Evolutionary conservation across 1,140 invertebrate species (phyloP).

Genomic region (Trachelipus rathkii): DNA sequence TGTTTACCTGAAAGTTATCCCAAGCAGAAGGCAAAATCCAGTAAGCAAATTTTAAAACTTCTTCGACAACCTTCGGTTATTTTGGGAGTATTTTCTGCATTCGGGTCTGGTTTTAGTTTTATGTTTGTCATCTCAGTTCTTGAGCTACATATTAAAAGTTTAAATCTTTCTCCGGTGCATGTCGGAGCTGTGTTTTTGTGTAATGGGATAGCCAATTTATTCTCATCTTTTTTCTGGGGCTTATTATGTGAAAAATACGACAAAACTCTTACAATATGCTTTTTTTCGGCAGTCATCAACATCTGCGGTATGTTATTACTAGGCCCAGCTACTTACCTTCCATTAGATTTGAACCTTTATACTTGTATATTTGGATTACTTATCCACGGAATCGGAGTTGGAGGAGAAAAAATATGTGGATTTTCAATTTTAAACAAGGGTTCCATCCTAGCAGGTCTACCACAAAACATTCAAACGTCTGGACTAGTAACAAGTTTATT

Average conservation of each 20-base stretch:
- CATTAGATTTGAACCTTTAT: conserved; percentile 26
- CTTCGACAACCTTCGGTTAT: conserved; percentile 48
- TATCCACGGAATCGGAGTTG: conserved; percentile 71
- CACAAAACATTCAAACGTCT: conserved; percentile 75
- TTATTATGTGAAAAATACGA: conserved; percentile 67
- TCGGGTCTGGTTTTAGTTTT: conserved; percentile 71
- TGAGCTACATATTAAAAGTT: conserved; percentile 72
- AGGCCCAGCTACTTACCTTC: conserved; percentile 57
- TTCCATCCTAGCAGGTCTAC: conserved; percentile 65
- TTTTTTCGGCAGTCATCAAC: conserved; percentile 63
- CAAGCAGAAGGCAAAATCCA: conserved; percentile 50
- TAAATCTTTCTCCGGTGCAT: conserved; percentile 66
- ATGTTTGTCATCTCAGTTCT: conserved; percentile 75
- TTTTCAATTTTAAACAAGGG: conserved; percentile 74
- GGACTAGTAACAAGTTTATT: conserved; percentile 77
- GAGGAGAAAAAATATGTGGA: conserved; percentile 72
- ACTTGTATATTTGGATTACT: conserved; percentile 63
- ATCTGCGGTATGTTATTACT: conserved; percentile 64
- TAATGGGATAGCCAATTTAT: conserved; percentile 76
- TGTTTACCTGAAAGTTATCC: conserved; percentile 63
- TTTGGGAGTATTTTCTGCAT: conserved; percentile 64
- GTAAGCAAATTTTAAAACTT: conserved; percentile 56
- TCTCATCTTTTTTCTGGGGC: conserved; percentile 75
- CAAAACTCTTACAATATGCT: conserved; percentile 63
- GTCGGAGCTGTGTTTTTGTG: conserved; percentile 83